These are phyloP conservation scores for Lasioglossum oenotherae DNA, from an alignment of 2,888 invertebrate genomes.

Conservation along the genomic window DNA sequence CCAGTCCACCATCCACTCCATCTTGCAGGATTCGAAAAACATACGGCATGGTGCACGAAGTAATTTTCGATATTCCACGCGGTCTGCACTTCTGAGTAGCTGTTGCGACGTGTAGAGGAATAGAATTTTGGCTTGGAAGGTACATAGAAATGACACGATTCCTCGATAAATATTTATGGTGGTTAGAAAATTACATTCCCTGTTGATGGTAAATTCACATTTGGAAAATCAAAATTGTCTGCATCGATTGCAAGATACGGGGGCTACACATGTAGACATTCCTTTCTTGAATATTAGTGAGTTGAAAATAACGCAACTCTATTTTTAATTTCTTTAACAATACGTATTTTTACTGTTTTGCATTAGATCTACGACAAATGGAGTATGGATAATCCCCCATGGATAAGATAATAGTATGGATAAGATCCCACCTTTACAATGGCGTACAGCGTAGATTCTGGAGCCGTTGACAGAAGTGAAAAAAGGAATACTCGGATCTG, in stretches of 20 bases:
- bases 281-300: too few relatives aligned
- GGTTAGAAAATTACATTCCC: too few relatives aligned
- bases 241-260: too few relatives aligned
- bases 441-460: not conserved
- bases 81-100: not conserved
- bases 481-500: not conserved
- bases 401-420: too few relatives aligned
- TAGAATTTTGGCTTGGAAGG: not conserved
- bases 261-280: too few relatives aligned
- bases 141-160: not conserved
- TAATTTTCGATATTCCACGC: constrained; percentile 12
- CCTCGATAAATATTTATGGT: not conserved
- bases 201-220: too few relatives aligned
- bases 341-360: too few relatives aligned
- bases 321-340: too few relatives aligned
- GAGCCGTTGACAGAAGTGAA: not conserved
- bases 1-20: not conserved
- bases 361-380: too few relatives aligned
- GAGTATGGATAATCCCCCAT: too few relatives aligned
- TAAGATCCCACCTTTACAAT: not conserved
- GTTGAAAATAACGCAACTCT: too few relatives aligned
- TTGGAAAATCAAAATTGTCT: too few relatives aligned
- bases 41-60: not conserved
- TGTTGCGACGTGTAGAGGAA: not conserved
- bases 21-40: not conserved